Conservation (phyloP, 1,140 invertebrate species). For the Ladona fulva region DNA sequence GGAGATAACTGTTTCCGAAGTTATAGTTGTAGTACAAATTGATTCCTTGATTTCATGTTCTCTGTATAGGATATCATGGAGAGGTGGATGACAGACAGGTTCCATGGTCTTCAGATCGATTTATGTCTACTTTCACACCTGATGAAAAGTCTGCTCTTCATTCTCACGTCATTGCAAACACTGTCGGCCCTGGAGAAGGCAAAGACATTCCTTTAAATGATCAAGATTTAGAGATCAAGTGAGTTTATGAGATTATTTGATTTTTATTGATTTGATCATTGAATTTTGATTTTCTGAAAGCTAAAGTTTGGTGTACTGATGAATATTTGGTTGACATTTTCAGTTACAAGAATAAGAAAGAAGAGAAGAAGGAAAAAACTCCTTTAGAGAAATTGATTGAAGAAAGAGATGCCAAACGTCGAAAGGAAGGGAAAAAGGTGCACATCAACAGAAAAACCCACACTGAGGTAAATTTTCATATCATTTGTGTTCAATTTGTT, state of each 20-base stretch:
- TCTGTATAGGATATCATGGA: not conserved
- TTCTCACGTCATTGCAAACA: constrained; percentile 39
- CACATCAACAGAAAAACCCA: constrained; percentile 53
- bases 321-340: constrained; percentile 11
- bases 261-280: too few relatives aligned
- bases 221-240: not conserved
- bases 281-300: not conserved
- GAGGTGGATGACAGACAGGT: constrained; percentile 35
- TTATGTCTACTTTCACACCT: constrained; percentile 40
- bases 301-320: not conserved
- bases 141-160: constrained; percentile 43
- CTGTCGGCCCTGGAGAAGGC: constrained; percentile 33
- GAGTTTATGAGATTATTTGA: not conserved
- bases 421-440: constrained; percentile 49
- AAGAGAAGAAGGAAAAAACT: constrained; percentile 27
- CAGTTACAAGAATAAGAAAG: constrained; percentile 19
- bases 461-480: constrained; percentile 37
- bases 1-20: too few relatives aligned
- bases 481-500: too few relatives aligned
- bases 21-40: too few relatives aligned
- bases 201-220: not conserved
- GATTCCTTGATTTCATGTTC: too few relatives aligned
- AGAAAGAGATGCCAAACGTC: constrained; percentile 51
- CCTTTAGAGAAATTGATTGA: constrained; percentile 43
- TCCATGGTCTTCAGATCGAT: constrained; percentile 43